Base-by-base conservation (phyloP, 53 echinoderm and acorn worm genomes). In the Mesocentrotus franciscanus region DNA sequence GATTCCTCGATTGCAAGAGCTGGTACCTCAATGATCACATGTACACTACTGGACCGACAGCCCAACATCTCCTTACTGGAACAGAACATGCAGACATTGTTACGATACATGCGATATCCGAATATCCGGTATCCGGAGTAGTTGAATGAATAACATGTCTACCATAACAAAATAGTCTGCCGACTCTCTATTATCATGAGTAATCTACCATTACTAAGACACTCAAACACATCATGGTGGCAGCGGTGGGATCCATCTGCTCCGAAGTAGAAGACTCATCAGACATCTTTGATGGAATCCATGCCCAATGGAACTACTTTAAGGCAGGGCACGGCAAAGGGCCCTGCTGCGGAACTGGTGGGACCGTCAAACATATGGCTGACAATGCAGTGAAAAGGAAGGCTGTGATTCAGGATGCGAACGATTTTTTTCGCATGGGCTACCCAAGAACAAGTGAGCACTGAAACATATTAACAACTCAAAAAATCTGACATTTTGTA, bases 41-140 rank as follows among this genome's bases (percentile, higher is more conserved):
- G 42, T 96, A 42, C 96, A 96, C 93, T 95, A 96, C 78, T 96
- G 95, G 96, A 96, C 95, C n/a, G 95, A 96, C 93, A 96, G 96
- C 72, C 96, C 95, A 10, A 96, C 96, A 1, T 74, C 95, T 17
- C 96, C 95, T 59, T 95, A 96, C 59, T 29, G 95, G 34, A 96
- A 96, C 91, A 96, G 95, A 85, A 93, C 74, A 95, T 71, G 95
- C 95, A 36, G 29, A 39, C 35, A n/a, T n/a, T n/a, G n/a, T n/a
- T n/a, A n/a, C n/a, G n/a, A n/a, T n/a, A n/a, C n/a, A n/a, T n/a
- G n/a, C n/a, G n/a, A n/a, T n/a, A n/a, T n/a, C 39, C 39, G 39
- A 39, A 39, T 39, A 39, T 39, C 39, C 3, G 39, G 39, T 39
- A 39, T 39, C 3, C 3, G 39, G 1, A 1, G 39, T 39, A 39